Percentiles rank a stretch among this genome's conserved stretches.
These are phyloP conservation scores for Aphyosemion australe DNA, from an alignment of 2,113 vertebrate species.

Conservation along the genomic window DNA sequence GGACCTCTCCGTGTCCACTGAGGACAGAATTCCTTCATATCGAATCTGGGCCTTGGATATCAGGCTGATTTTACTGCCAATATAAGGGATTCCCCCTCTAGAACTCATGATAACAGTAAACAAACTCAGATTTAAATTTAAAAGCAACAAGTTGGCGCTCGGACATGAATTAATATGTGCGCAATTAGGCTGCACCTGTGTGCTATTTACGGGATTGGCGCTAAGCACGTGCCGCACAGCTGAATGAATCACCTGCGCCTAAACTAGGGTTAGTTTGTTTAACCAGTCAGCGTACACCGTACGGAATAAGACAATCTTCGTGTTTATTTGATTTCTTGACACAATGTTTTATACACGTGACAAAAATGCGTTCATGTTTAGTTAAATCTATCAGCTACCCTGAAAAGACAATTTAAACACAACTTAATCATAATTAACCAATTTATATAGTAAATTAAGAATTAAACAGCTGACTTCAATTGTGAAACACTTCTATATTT, in stretches of 20 bases:
- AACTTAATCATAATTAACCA: no score
- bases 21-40: conserved; percentile 91
- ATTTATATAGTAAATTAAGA: no score
- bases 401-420: no score
- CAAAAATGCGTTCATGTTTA: no score
- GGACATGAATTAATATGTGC: not conserved
- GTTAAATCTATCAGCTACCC: no score
- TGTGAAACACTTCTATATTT: no score
- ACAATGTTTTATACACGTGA: no score
- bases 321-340: not conserved
- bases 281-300: not conserved
- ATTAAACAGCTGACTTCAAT: no score
- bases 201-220: conserved; percentile 33
- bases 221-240: not conserved
- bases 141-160: not conserved
- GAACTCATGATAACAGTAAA: conserved; percentile 81
- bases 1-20: conserved; percentile 94
- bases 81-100: conserved; percentile 85
- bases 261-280: conserved; percentile 22
- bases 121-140: not conserved
- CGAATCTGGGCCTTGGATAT: conserved; percentile 94
- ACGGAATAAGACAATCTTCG: not conserved
- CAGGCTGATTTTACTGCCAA: conserved; percentile 92
- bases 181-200: conserved; percentile 53
- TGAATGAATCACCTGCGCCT: conserved; percentile 1